Percentiles rank a stretch among this genome's conserved stretches.
phyloP scores from a whole-genome alignment of 2,797 vertebrate species.

The Pipistrellus pipistrellus region DNA sequence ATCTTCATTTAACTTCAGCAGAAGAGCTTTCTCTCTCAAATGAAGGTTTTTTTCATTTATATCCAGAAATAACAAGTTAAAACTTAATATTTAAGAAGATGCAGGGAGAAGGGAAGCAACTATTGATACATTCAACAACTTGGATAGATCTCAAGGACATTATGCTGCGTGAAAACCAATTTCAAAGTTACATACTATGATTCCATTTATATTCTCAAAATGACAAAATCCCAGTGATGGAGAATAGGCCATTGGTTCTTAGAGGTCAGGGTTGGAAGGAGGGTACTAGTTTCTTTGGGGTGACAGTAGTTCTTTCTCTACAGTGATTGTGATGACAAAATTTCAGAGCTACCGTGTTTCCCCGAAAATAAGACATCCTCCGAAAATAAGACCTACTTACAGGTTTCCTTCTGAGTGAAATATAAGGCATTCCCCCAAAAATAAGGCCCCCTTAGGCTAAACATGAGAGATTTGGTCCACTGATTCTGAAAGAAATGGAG shows the following conservation, averaged over 20 bases:
- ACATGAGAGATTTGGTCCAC: no score
- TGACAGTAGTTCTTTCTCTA: neutral
- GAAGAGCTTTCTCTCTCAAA: constrained; percentile 31
- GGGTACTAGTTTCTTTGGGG: neutral
- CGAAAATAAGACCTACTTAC: no score
- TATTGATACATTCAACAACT: neutral
- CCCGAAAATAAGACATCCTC: no score
- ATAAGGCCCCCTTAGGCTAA: no score
- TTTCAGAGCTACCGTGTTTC: neutral
- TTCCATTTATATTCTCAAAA: constrained; percentile 53
- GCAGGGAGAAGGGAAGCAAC: neutral
- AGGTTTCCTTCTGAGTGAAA: no score
- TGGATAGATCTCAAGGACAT: constrained; percentile 34
- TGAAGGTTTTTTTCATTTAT: constrained; percentile 9
- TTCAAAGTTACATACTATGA: constrained; percentile 4
- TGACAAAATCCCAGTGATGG: neutral
- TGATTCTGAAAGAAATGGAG: no score
- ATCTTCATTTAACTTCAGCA: constrained; percentile 50
- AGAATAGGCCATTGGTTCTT: neutral
- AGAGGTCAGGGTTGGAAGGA: neutral
- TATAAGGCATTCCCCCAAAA: no score
- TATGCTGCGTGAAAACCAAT: neutral
- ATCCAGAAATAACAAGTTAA: constrained; percentile 50
- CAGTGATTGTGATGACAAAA: neutral
- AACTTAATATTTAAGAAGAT: constrained; percentile 33